A percentile compares a stretch with the other conserved stretches of the same genome.
phyloP scores from a whole-genome alignment of 2,888 invertebrate species.

The Bellardia pandia region DNA sequence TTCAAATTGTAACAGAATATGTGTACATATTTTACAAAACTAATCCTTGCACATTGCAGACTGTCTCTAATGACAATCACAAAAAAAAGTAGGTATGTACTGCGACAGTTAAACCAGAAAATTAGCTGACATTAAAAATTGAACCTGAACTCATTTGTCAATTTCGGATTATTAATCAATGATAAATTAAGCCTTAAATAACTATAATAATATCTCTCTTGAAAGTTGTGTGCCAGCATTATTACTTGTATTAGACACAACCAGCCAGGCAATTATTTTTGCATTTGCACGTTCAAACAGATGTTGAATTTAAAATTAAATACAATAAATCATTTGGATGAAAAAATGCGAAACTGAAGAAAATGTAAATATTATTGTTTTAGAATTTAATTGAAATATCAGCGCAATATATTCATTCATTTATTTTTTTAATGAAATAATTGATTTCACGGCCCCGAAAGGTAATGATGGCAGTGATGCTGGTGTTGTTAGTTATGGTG shows the following conservation, averaged over 20 bases:
- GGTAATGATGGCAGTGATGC: background rate
- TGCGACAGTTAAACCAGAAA: slow-evolving; percentile 1
- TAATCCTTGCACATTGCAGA: background rate
- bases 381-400: slow-evolving; percentile 22
- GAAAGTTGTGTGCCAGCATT: background rate
- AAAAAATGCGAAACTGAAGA: background rate
- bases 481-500: background rate
- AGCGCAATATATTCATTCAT: slow-evolving; percentile 30
- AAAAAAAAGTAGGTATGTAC: background rate
- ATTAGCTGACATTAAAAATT: slow-evolving; percentile 28
- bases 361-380: slow-evolving; percentile 17
- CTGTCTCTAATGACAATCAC: background rate
- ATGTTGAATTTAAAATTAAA: slow-evolving; percentile 38
- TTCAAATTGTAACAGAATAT: too few relatives aligned
- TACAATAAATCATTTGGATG: slow-evolving; percentile 25
- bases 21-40: background rate
- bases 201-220: slow-evolving; percentile 31
- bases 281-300: slow-evolving; percentile 11
- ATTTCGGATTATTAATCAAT: slow-evolving; percentile 42
- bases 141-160: slow-evolving; percentile 54
- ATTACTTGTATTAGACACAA: background rate
- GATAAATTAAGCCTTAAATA: slow-evolving; percentile 27
- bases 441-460: background rate
- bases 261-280: background rate
- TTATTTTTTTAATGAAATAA: background rate